These are phyloP conservation scores for Emydura subglobosa DNA, from an alignment of 2,113 vertebrate genomes.

Conservation along the genomic window DNA sequence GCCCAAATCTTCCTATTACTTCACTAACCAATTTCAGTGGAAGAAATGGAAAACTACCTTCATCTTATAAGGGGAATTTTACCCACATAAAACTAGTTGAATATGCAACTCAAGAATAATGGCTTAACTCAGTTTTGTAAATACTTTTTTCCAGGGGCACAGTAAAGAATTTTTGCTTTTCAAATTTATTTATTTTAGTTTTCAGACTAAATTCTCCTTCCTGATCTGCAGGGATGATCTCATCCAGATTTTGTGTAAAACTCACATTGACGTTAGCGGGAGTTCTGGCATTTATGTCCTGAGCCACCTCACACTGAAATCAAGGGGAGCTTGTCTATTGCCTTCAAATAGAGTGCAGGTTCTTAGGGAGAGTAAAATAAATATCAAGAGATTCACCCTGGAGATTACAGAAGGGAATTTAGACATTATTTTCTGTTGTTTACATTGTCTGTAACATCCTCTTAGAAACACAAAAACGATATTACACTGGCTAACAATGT, in stretches of 20 bases:
- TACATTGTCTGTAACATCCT: not conserved
- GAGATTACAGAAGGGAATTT: not conserved
- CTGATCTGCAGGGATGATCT: not conserved
- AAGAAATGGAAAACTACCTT: not conserved
- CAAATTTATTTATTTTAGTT: not conserved
- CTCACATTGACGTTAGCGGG: not conserved
- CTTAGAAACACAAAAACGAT: not conserved
- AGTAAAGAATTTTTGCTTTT: not conserved
- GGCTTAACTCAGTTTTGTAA: not conserved
- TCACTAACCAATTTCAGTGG: slow-evolving; percentile 8
- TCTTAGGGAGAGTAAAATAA: not conserved
- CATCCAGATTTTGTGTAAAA: not conserved
- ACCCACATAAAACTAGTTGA: not conserved
- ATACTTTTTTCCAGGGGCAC: not conserved
- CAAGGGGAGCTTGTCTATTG: not conserved
- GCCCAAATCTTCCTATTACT: not conserved
- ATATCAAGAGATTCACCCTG: not conserved
- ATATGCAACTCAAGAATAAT: not conserved
- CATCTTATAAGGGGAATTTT: not conserved
- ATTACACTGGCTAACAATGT: not conserved
- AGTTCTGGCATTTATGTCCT: not conserved
- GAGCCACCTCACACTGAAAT: not conserved
- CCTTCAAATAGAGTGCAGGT: not conserved
- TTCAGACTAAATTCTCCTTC: not conserved
- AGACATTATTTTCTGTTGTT: not conserved